Base-by-base conservation (phyloP, 2,113 vertebrate species). In the Tor tambroides region DNA sequence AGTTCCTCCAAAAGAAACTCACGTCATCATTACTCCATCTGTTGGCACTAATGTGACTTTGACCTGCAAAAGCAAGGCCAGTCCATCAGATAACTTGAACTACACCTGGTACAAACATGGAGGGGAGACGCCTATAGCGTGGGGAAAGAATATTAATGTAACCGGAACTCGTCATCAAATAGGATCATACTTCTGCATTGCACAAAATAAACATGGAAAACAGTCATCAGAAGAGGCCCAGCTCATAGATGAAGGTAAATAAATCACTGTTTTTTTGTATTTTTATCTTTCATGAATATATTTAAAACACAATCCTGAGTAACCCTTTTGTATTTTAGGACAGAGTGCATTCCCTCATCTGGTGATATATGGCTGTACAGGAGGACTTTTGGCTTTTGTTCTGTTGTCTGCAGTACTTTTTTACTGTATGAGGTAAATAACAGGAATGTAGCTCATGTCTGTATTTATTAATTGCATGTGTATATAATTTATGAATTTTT, bases 1-100 rank as follows among this genome's bases (percentile, higher is more conserved):
- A 81, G 80, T 81, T 65, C 2, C 35, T 28, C 80, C 80, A 65
- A 82, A 67, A 82, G 38, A 49, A 82, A 82, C 80, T 49, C 5
- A 28, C 15, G 2, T 49, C 12, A 4, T 49, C 15, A 30, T 82
- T 1, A 17, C 41, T 19, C 79, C 14, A 43, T 43, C n/a, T 26
- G 23, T 30, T 46, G 38, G 15, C n/a, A 43, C 80, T 28, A 69
- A 49, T 46, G 80, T 67, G n/a, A 82, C 80, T 67, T 67, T 82
- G 41, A 82, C 38, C n/a, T 82, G 61, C 61, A 67, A 23, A 67
- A 46, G 61, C 17, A 21, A 30, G 23, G 61, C 2, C 4, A 67
- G 12, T 51, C 38, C 15, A 67, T 67, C 15, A 67, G 32, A 12
- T 4, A 1, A 32, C 3, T 46, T 32, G 26, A 83, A 3, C 41